These are phyloP conservation scores for Blastobasis adustella DNA, from an alignment of 2,888 invertebrate species.

Conservation along the genomic window DNA sequence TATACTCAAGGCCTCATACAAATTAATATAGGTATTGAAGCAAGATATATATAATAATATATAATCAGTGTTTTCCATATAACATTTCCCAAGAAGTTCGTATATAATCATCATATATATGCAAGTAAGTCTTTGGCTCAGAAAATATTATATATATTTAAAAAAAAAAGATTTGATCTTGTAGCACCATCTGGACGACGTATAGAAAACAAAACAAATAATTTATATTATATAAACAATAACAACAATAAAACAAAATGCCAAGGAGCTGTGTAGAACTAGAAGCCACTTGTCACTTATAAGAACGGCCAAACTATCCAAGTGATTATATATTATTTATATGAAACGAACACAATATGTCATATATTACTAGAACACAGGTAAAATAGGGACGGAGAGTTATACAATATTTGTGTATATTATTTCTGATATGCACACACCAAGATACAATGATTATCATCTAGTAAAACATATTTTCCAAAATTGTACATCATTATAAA, in stretches of 20 bases:
- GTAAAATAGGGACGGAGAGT: conserved; percentile 1
- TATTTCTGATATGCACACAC: conserved; percentile 37
- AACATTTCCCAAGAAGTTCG: no score
- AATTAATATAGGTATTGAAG: conserved; percentile 29
- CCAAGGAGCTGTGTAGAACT: conserved; percentile 19
- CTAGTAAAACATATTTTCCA: background rate
- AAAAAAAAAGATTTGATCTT: conserved; percentile 53
- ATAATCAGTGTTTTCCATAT: background rate
- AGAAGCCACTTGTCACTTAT: no score
- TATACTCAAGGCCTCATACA: conserved; percentile 42
- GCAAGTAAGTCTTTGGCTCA: conserved; percentile 56
- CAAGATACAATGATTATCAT: background rate
- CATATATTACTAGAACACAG: conserved; percentile 12
- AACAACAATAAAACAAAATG: conserved; percentile 25
- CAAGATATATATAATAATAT: conserved; percentile 20
- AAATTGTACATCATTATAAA: background rate
- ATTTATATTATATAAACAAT: conserved; percentile 13
- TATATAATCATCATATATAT: background rate
- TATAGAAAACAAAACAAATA: conserved; percentile 25
- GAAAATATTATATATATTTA: conserved; percentile 27
- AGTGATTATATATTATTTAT: no score
- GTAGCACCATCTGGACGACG: conserved; percentile 64
- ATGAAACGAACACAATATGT: conserved; percentile 1
- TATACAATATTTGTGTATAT: background rate
- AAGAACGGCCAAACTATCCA: no score